These are phyloP conservation scores for Galaxea fascicularis DNA, from an alignment of 92 coral and sea anemone species.

Conservation along the genomic window DNA sequence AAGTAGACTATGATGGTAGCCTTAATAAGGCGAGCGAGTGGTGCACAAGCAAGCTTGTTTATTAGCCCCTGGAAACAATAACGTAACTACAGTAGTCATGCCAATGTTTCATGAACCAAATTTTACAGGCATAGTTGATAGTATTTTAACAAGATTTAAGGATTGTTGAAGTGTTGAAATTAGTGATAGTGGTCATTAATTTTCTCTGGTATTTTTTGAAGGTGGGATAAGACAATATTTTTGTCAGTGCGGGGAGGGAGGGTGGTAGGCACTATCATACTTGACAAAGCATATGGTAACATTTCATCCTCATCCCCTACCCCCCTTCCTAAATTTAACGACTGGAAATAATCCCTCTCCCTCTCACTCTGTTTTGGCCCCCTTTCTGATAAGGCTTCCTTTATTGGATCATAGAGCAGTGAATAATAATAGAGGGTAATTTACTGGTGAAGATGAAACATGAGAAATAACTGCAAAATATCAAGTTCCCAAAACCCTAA, in stretches of 20 bases:
- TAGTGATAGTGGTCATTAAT: constrained; percentile 24
- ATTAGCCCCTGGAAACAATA: not conserved
- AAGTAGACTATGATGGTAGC: constrained; percentile 7
- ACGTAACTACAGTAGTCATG: constrained; percentile 12
- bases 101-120: constrained; percentile 14
- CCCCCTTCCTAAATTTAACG: constrained; percentile 17
- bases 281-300: constrained; percentile 17
- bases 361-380: constrained; percentile 14
- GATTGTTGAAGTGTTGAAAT: constrained; percentile 24
- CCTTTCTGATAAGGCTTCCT: constrained; percentile 5
- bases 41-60: constrained; percentile 6
- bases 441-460: not conserved
- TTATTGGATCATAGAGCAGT: not conserved
- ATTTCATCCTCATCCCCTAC: not conserved
- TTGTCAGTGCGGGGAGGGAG: not conserved
- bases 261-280: not conserved
- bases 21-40: constrained; percentile 3
- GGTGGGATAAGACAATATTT: not conserved
- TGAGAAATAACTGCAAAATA: not conserved
- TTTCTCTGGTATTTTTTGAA: constrained; percentile 28
- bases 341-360: not conserved
- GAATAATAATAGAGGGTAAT: not conserved
- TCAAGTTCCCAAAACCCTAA: constrained; percentile 5
- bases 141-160: constrained; percentile 4
- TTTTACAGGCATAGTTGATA: not conserved